These are phyloP conservation scores for Alentia gelatinosa DNA, from an alignment of 2,888 invertebrate species.

Conservation along the genomic window DNA sequence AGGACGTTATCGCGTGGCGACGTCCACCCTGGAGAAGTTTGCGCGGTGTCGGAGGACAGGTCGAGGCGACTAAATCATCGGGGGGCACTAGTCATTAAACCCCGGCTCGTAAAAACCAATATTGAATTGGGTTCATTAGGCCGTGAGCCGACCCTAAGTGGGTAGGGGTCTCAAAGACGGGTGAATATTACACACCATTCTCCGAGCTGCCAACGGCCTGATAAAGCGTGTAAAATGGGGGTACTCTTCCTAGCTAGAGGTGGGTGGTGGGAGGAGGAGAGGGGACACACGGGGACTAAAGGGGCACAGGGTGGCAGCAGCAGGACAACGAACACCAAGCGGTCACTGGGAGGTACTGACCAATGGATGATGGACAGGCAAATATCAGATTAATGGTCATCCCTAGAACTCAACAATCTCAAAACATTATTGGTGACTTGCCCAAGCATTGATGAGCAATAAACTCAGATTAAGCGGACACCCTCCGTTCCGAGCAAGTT, in stretches of 20 bases:
- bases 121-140: slow-evolving; percentile 37
- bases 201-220: background rate
- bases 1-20: background rate
- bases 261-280: background rate
- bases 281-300: too few relatives aligned
- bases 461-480: too few relatives aligned
- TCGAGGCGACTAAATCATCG: background rate
- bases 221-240: background rate
- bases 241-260: background rate
- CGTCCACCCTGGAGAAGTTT: background rate
- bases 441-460: too few relatives aligned
- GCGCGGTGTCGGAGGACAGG: background rate
- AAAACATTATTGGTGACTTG: too few relatives aligned
- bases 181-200: slow-evolving; percentile 4
- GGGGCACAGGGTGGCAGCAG: too few relatives aligned
- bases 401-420: too few relatives aligned
- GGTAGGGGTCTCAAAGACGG: background rate
- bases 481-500: too few relatives aligned
- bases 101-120: background rate
- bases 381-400: too few relatives aligned
- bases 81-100: background rate
- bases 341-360: too few relatives aligned
- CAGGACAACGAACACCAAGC: too few relatives aligned
- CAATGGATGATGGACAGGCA: too few relatives aligned
- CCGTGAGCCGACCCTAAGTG: background rate